A percentile compares a stretch with the other conserved stretches of the same genome.
Evolutionary conservation across 2,888 invertebrate genomes (phyloP).

Genomic region (Calameuta filiformis): DNA sequence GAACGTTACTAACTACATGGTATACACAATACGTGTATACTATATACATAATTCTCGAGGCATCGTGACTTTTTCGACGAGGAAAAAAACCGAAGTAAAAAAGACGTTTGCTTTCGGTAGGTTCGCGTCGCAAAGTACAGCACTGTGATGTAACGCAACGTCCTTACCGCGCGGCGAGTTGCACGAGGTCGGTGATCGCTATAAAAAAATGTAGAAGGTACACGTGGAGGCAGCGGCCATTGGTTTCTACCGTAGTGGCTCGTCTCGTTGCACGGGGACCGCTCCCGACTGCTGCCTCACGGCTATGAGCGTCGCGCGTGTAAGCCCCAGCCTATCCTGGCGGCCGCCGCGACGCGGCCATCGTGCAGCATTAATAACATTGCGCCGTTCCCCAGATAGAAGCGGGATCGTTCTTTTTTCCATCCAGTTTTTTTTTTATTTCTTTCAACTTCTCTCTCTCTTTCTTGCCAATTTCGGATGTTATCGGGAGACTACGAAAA

Average conservation of each 20-base stretch:
- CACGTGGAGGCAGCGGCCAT: slow-evolving; percentile 62
- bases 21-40: not conserved
- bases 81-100: not conserved
- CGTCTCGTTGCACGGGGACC: slow-evolving; percentile 35
- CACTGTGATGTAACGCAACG: slow-evolving; percentile 60
- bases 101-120: not conserved
- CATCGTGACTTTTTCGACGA: not conserved
- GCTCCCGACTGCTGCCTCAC: slow-evolving; percentile 51
- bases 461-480: not conserved
- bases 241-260: slow-evolving; percentile 46
- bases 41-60: not conserved
- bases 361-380: slow-evolving; percentile 28
- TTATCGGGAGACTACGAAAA: not conserved
- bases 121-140: not conserved
- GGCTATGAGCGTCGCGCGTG: slow-evolving; percentile 50
- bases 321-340: slow-evolving; percentile 33
- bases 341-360: slow-evolving; percentile 15
- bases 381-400: slow-evolving; percentile 28
- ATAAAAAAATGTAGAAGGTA: slow-evolving; percentile 66
- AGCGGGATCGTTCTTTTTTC: not conserved
- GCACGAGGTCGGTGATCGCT: slow-evolving; percentile 74
- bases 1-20: not conserved
- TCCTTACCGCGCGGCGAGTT: slow-evolving; percentile 72
- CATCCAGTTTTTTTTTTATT: not conserved
- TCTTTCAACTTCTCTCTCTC: not conserved